Conservation (phyloP, 2,113 vertebrate genomes). For the Alligator sinensis region DNA sequence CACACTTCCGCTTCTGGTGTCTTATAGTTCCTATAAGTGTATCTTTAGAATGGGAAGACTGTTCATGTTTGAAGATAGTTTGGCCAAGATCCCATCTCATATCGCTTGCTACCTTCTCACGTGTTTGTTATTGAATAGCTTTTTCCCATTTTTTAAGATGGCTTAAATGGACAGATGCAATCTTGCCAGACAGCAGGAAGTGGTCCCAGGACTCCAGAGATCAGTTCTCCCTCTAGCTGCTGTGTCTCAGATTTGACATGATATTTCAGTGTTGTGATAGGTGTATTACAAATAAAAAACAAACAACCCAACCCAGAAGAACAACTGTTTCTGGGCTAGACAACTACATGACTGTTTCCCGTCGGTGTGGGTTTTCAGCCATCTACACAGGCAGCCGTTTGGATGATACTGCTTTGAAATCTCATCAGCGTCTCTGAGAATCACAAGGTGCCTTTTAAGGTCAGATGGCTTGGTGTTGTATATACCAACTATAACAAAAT, state of each 20-base stretch:
- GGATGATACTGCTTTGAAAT: background rate
- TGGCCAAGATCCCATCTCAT: background rate
- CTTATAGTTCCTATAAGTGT: background rate
- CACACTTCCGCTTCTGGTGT: background rate
- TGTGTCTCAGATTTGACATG: background rate
- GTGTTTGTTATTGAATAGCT: too few relatives aligned
- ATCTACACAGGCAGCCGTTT: conserved; percentile 21
- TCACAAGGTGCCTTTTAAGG: conserved; percentile 1
- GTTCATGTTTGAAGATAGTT: background rate
- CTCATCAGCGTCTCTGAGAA: background rate
- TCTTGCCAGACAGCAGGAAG: background rate
- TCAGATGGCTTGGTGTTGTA: background rate
- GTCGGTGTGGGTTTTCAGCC: background rate
- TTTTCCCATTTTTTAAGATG: too few relatives aligned
- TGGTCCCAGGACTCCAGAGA: background rate
- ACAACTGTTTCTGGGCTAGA: background rate
- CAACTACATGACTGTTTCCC: background rate
- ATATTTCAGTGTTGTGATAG: background rate
- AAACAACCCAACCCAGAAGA: too few relatives aligned
- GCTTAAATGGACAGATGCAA: background rate
- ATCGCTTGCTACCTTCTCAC: too few relatives aligned
- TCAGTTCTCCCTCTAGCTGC: background rate
- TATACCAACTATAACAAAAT: background rate
- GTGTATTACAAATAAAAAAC: background rate
- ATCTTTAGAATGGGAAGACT: background rate